Evolutionary conservation across 1,140 invertebrate genomes (phyloP), one percentile per base, ranked within the genome.

Genomic region (Temnothorax curvispinosus): DNA sequence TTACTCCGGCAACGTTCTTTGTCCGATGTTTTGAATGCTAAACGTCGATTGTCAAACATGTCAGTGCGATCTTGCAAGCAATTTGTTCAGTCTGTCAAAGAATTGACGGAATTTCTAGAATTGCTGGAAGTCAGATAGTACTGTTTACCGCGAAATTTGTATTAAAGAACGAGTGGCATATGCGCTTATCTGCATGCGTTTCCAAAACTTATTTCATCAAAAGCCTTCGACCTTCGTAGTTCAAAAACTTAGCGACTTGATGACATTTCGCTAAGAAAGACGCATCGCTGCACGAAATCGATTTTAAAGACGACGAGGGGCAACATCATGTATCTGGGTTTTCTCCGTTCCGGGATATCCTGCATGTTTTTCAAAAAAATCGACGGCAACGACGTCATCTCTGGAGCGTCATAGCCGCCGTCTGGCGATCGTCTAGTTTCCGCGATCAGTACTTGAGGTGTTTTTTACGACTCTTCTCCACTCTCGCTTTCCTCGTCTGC

Each of bases 381-480:
- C 64, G 11, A 9, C 38, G 38, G 15, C 38, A 6, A 27, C 60
- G 18, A n/a, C 65, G 50, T 41, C 47, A 38, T 78, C 11, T 5
- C 11, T 5, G 8, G 41, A 50, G n/a, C 41, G 56, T 35, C 50
- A 58, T 32, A 56, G 67, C 32, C 54, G 64, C 35, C 54, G 87
- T 88, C 87, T 88, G 50, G 50, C 84, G 87, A 76, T 85, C 82
- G 87, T 88, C 87, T 88, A 38, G 64, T 77, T 52, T 60, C 64
- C 67, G 41, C 67, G 77, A 85, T 85, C 82, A 21, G 50, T 85
- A 65, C 82, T 86, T 27, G 41, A 86, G 65, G 52, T 87, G 72
- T 87, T 87, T 84, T 87, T 87, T 87, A 87, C 82, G 52, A 62
- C 52, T 76, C 52, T 76, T 52, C 54, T 67, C 64, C 62, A 85